Conservation (phyloP, 1,140 invertebrate genomes). For the Euglossa dilemma region DNA sequence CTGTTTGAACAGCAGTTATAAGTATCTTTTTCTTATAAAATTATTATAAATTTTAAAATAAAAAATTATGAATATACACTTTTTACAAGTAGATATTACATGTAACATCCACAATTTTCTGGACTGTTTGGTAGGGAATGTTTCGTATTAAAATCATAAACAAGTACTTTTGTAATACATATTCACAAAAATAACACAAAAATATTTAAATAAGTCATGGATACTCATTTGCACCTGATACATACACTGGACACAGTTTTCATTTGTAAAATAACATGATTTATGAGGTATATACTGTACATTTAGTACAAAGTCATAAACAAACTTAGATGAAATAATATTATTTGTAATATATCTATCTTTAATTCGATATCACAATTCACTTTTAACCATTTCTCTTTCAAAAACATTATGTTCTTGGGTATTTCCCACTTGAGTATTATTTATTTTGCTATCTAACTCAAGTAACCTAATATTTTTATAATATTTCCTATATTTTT, state of each 20-base stretch:
- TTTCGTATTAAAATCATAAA: constrained; percentile 1
- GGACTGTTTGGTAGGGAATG: constrained; percentile 20
- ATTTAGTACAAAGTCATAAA: constrained; percentile 27
- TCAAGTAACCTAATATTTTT: constrained; percentile 46
- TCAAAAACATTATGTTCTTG: constrained; percentile 22
- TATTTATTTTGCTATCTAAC: constrained; percentile 44
- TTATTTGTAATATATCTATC: constrained; percentile 24
- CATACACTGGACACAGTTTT: constrained; percentile 4
- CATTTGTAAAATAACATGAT: constrained; percentile 21
- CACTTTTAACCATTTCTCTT: constrained; percentile 61
- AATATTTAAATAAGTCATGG: background rate
- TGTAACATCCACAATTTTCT: constrained; percentile 5
- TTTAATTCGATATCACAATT: constrained; percentile 72
- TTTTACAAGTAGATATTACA: constrained; percentile 24
- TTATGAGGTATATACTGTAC: constrained; percentile 48
- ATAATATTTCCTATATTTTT: constrained; percentile 70
- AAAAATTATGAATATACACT: background rate
- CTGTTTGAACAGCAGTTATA: constrained; percentile 7
- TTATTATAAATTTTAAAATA: constrained; percentile 26
- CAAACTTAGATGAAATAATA: constrained; percentile 21
- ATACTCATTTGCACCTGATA: background rate
- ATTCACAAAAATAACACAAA: background rate
- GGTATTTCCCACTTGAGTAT: background rate
- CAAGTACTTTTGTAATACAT: background rate
- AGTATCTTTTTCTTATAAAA: constrained; percentile 3